Evolutionary conservation across 2,113 vertebrate species (phyloP).

Genomic region (Neotoma lepida): DNA sequence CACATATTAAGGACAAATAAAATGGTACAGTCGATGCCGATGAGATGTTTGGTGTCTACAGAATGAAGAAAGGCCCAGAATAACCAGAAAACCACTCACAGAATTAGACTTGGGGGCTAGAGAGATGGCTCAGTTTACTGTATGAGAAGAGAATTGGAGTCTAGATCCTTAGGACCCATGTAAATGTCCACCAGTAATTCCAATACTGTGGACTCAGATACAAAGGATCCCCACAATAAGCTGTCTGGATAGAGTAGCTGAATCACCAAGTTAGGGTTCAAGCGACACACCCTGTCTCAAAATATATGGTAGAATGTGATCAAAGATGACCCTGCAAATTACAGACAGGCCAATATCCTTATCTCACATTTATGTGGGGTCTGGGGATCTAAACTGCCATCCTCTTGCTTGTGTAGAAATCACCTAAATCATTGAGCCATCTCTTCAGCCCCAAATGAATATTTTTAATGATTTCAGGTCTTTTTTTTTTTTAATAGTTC

Average conservation of each 20-base stretch:
- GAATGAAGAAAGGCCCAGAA: background rate
- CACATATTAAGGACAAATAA: background rate
- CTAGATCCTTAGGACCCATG: background rate
- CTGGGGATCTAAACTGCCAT: too few relatives aligned
- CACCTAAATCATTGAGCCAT: background rate
- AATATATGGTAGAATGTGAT: background rate
- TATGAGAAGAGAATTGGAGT: fast-evolving
- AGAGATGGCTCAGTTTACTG: background rate
- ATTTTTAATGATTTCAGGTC: background rate
- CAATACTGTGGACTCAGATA: background rate
- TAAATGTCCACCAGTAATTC: background rate
- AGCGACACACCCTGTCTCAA: background rate
- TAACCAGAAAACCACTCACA: background rate
- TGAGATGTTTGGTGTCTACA: background rate
- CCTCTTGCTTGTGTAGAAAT: background rate
- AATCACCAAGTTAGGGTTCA: too few relatives aligned
- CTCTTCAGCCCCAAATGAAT: background rate
- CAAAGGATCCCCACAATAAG: too few relatives aligned
- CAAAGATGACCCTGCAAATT: background rate
- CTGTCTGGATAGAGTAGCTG: background rate
- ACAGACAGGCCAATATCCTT: background rate
- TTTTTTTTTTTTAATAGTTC: background rate
- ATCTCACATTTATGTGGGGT: background rate
- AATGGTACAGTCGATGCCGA: background rate
- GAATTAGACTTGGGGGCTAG: background rate